Evolutionary conservation across 2,113 vertebrate genomes (phyloP).

Genomic region (Condylura cristata): DNA sequence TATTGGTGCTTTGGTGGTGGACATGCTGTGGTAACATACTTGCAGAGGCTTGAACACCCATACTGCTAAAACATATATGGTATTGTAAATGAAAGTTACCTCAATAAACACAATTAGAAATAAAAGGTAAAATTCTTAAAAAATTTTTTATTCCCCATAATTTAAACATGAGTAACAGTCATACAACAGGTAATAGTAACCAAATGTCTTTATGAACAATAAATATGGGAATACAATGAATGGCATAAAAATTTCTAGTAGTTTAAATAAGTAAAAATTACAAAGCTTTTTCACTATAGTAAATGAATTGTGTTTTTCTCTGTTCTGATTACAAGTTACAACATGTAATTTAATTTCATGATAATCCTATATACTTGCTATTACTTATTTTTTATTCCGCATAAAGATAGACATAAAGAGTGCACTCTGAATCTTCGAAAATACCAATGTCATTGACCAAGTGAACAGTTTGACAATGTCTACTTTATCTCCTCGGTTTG

Average conservation of each 20-base stretch:
- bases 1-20: no score
- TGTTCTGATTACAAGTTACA: not conserved
- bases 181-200: not conserved
- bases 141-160: not conserved
- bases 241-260: not conserved
- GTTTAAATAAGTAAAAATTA: not conserved
- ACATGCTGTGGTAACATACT: no score
- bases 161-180: not conserved
- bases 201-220: not conserved
- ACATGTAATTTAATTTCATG: not conserved
- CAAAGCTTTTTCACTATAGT: not conserved
- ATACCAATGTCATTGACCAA: not conserved
- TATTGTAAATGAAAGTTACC: no score
- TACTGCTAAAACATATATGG: no score
- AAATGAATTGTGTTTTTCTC: not conserved
- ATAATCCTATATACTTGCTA: not conserved
- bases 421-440: not conserved
- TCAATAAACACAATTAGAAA: no score
- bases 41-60: no score
- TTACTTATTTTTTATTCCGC: not conserved
- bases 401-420: not conserved
- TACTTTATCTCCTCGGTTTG: not conserved
- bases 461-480: not conserved
- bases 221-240: slow-evolving; percentile 5
- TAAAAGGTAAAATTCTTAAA: no score